Evolutionary conservation across 2,888 invertebrate genomes (phyloP).

Genomic region (Chymomyza amoena): DNA sequence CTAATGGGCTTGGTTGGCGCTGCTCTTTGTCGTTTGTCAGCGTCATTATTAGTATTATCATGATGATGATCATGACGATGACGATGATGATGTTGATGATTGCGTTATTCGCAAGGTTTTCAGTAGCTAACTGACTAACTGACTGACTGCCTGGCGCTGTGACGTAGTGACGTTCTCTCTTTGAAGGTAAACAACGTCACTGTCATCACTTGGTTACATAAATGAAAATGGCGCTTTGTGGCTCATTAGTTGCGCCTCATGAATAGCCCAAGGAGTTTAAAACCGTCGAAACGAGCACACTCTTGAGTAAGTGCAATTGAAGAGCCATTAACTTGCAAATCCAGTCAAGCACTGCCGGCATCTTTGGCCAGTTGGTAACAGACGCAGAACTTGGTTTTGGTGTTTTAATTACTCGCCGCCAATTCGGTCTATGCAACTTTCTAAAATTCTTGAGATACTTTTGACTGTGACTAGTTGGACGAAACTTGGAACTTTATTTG

Average conservation of each 20-base stretch:
- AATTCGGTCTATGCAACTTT: neutral
- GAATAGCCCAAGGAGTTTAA: neutral
- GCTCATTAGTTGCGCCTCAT: neutral
- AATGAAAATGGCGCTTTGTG: neutral
- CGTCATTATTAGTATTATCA: slow-evolving; percentile 9
- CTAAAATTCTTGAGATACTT: slow-evolving; percentile 4
- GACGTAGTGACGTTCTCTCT: slow-evolving; percentile 42
- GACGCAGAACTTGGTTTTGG: neutral
- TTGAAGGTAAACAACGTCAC: neutral
- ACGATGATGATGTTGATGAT: neutral
- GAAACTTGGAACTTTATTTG: neutral
- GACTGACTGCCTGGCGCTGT: neutral
- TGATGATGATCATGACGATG: slow-evolving; percentile 11
- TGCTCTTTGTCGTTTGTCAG: slow-evolving; percentile 17
- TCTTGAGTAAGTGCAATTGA: neutral
- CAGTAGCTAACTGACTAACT: slow-evolving; percentile 9
- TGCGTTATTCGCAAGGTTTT: slow-evolving; percentile 37
- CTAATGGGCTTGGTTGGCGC: slow-evolving; percentile 49
- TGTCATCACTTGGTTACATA: slow-evolving; percentile 1
- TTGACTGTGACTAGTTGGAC: neutral
- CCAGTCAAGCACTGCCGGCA: neutral
- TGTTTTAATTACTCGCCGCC: neutral
- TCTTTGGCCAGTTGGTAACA: neutral
- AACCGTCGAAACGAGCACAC: neutral
- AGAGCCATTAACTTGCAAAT: neutral